Conservation (phyloP, 1,140 invertebrate genomes). For the Chymomyza costata region DNA sequence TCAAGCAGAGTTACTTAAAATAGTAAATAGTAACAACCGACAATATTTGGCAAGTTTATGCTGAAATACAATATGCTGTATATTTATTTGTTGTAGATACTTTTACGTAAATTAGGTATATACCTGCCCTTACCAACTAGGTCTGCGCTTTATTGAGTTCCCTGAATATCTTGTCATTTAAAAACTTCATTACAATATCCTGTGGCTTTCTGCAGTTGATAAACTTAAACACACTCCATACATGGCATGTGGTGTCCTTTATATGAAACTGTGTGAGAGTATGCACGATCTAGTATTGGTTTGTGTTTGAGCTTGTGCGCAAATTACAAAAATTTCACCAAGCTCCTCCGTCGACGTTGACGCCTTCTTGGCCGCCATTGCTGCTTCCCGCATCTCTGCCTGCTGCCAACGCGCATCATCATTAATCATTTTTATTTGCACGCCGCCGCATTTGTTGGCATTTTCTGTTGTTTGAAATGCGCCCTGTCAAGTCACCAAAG, state of each 20-base stretch:
- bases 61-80: too few relatives aligned
- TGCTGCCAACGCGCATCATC: conserved; percentile 67
- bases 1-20: too few relatives aligned
- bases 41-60: too few relatives aligned
- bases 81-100: too few relatives aligned
- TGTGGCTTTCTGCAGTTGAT: conserved; percentile 32
- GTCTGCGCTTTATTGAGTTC: too few relatives aligned
- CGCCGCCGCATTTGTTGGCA: conserved; percentile 68
- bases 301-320: conserved; percentile 4
- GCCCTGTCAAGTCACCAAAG: conserved; percentile 38
- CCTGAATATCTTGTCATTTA: too few relatives aligned
- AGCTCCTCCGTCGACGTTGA: conserved; percentile 33
- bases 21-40: too few relatives aligned
- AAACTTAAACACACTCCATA: conserved; percentile 43
- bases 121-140: too few relatives aligned
- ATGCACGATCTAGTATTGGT: too few relatives aligned
- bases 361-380: conserved; percentile 21
- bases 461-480: conserved; percentile 59
- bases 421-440: conserved; percentile 75
- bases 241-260: too few relatives aligned
- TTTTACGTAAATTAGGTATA: too few relatives aligned
- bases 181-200: not conserved
- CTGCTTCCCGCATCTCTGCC: conserved; percentile 24
- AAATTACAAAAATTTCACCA: conserved; percentile 13
- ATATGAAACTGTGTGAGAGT: too few relatives aligned